phyloP scores from a whole-genome alignment of 1,140 invertebrate species.

The Piezodorus guildinii region DNA sequence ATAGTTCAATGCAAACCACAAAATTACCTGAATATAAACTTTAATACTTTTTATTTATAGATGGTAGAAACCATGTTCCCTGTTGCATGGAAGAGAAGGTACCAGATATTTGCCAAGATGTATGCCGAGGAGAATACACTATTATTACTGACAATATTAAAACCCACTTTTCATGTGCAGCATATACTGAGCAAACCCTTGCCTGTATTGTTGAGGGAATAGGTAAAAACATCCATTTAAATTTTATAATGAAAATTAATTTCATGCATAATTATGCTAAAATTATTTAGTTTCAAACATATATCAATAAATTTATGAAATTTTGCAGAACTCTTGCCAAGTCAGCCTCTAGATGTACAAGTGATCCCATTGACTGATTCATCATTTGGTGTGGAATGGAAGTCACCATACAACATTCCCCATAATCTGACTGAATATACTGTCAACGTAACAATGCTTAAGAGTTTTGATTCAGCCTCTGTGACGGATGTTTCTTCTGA shows the following conservation, averaged over 20 bases:
- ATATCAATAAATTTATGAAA: background rate
- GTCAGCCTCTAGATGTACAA: constrained; percentile 52
- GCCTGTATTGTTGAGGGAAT: constrained; percentile 70
- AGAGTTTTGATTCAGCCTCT: constrained; percentile 43
- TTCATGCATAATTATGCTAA: background rate
- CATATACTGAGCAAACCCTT: constrained; percentile 67
- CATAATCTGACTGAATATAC: constrained; percentile 53
- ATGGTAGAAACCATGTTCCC: constrained; percentile 70
- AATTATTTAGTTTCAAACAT: background rate
- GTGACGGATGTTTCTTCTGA: background rate
- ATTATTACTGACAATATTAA: constrained; percentile 70
- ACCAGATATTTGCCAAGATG: constrained; percentile 70
- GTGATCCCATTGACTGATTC: constrained; percentile 57
- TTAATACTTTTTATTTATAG: no score
- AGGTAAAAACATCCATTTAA: constrained; percentile 38
- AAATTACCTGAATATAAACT: no score
- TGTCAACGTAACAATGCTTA: constrained; percentile 57
- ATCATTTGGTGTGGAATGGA: constrained; percentile 56
- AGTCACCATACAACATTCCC: constrained; percentile 44
- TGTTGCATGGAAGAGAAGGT: constrained; percentile 68
- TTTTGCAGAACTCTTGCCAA: constrained; percentile 53
- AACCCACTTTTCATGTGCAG: constrained; percentile 68
- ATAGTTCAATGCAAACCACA: no score
- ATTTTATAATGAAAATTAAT: background rate
- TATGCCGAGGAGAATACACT: constrained; percentile 72